Evolutionary conservation across 2,113 vertebrate genomes (phyloP).

Genomic region (Ia io): DNA sequence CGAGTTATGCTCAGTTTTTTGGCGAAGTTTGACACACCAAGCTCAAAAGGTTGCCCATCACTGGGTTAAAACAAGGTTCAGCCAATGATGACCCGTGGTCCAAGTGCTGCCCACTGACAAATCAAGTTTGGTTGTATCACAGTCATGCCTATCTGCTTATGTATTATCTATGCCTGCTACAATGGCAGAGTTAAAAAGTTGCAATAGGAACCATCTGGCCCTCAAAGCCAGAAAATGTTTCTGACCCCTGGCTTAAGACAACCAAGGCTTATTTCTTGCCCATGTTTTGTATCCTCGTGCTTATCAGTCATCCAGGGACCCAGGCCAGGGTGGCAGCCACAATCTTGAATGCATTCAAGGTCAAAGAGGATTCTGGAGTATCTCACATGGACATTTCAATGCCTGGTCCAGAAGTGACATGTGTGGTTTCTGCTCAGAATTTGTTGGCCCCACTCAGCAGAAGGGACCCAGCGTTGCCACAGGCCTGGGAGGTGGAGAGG

Average conservation of each 20-base stretch:
- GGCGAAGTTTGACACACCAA: too few relatives aligned
- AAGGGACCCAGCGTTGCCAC: background rate
- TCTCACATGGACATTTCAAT: background rate
- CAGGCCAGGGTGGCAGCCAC: background rate
- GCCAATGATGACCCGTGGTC: background rate
- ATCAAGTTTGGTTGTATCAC: background rate
- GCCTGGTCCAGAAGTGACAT: background rate
- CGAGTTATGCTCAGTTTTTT: too few relatives aligned
- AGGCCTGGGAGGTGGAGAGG: background rate
- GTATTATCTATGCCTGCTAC: too few relatives aligned
- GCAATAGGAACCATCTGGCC: background rate
- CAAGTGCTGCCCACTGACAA: background rate
- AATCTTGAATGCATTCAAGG: background rate
- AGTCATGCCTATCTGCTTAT: background rate
- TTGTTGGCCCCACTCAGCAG: background rate
- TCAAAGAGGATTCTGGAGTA: background rate
- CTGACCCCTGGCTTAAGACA: background rate
- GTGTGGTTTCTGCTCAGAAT: conserved; percentile 17
- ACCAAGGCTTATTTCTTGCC: background rate
- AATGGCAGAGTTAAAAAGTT: fast-evolving
- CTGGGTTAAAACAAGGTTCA: background rate
- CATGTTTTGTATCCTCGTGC: background rate
- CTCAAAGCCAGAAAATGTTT: background rate
- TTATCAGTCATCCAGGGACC: background rate
- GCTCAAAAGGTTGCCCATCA: too few relatives aligned